These are phyloP conservation scores for Tetrao urogallus DNA, from an alignment of 2,113 vertebrate genomes.

Conservation along the genomic window DNA sequence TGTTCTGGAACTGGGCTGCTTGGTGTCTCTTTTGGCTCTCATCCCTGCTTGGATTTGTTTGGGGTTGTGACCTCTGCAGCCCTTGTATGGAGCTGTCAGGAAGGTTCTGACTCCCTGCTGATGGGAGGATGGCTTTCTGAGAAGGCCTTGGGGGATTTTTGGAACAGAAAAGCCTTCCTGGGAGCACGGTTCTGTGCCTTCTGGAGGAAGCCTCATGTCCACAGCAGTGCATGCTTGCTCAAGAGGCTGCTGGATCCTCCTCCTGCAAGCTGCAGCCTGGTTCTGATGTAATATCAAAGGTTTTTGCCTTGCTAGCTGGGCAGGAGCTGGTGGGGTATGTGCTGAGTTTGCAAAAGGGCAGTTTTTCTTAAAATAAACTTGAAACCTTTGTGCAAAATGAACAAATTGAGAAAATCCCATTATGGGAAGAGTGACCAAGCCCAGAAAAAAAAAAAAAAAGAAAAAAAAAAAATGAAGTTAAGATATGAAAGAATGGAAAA, in stretches of 20 bases:
- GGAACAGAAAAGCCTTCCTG: not conserved
- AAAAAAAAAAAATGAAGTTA: not conserved
- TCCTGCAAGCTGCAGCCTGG: not conserved
- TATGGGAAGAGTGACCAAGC: not conserved
- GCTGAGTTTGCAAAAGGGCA: not conserved
- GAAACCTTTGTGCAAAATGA: not conserved
- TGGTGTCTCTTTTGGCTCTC: not conserved
- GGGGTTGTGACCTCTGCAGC: not conserved
- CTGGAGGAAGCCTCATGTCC: not conserved
- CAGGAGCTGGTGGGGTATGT: not conserved
- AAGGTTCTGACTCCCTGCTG: not conserved
- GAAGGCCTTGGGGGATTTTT: not conserved
- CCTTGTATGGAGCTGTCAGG: not conserved
- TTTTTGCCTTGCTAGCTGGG: not conserved
- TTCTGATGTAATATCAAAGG: not conserved
- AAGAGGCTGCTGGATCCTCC: not conserved
- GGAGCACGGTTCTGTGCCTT: not conserved
- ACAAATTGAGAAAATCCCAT: not conserved
- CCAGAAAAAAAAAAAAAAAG: not conserved
- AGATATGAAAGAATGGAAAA: slow-evolving; percentile 60
- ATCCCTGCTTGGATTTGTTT: not conserved
- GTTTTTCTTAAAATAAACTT: not conserved
- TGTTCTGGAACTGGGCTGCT: not conserved
- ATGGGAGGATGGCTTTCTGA: not conserved
- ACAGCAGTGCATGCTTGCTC: not conserved